Evolutionary conservation across 2,797 vertebrate species (phyloP).

Genomic region (Halcyon badia): DNA sequence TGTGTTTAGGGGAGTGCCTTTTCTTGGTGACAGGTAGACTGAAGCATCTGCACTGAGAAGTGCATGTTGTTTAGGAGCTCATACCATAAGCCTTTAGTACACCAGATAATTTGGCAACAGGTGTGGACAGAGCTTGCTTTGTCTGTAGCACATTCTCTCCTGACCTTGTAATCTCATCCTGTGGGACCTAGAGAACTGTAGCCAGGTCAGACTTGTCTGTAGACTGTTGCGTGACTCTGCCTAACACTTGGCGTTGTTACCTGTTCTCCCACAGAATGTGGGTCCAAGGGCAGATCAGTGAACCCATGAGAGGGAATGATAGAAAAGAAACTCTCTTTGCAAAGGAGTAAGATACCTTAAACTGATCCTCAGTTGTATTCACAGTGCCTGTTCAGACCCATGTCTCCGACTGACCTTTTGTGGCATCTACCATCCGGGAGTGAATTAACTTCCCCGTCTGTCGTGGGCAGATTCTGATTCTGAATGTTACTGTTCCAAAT

Average conservation of each 20-base stretch:
- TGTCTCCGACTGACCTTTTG: not conserved
- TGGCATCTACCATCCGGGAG: not conserved
- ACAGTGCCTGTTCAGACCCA: not conserved
- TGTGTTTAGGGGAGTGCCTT: not conserved
- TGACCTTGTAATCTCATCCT: not conserved
- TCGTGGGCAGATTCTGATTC: not conserved
- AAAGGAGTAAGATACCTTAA: not conserved
- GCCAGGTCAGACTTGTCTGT: not conserved
- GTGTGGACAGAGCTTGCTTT: not conserved
- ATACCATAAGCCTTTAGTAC: not conserved
- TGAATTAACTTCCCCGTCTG: constrained; percentile 15
- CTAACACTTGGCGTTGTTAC: not conserved
- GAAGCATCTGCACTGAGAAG: not conserved
- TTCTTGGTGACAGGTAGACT: not conserved
- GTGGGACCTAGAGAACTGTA: not conserved
- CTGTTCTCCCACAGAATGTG: not conserved
- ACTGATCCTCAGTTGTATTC: not conserved
- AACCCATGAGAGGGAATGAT: not conserved
- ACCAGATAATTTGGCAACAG: not conserved
- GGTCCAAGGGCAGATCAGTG: not conserved
- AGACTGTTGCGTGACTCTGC: not conserved
- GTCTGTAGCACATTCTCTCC: not conserved
- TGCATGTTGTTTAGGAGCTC: not conserved
- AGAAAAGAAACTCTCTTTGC: not conserved
- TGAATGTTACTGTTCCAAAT: not conserved